Conservation (phyloP, 2,113 vertebrate genomes). For the Limanda limanda region DNA sequence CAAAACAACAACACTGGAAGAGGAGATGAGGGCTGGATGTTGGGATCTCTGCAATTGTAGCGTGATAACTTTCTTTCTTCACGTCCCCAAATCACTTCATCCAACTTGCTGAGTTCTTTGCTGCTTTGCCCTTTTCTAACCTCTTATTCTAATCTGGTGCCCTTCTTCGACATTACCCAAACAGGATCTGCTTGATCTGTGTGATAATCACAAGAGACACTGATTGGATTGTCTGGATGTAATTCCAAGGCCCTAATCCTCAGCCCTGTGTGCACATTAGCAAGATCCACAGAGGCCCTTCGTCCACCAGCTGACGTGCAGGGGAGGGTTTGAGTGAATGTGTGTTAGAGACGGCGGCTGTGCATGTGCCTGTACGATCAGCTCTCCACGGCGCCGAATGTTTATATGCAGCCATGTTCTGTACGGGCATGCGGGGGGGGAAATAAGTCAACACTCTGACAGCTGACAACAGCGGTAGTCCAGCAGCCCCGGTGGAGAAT, state of each 20-base stretch:
- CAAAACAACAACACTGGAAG: slow-evolving; percentile 49
- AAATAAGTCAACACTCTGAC: slow-evolving; percentile 58
- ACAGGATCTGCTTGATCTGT: slow-evolving; percentile 71
- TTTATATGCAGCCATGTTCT: slow-evolving; percentile 43
- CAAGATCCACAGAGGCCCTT: slow-evolving; percentile 48
- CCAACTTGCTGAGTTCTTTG: slow-evolving; percentile 40
- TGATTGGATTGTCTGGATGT: slow-evolving; percentile 77
- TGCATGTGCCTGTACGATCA: not conserved
- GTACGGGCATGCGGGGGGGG: slow-evolving; percentile 33
- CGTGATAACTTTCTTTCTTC: slow-evolving; percentile 36
- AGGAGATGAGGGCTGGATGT: slow-evolving; percentile 26
- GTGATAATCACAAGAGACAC: slow-evolving; percentile 62
- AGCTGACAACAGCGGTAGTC: slow-evolving; percentile 52
- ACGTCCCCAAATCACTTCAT: slow-evolving; percentile 58
- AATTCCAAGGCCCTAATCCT: slow-evolving; percentile 76
- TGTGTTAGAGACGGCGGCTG: not conserved
- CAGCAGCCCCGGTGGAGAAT: slow-evolving; percentile 26
- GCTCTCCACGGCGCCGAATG: not conserved
- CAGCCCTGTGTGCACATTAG: slow-evolving; percentile 66
- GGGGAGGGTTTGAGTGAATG: not conserved
- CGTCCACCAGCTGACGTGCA: slow-evolving; percentile 29
- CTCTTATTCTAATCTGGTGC: slow-evolving; percentile 65
- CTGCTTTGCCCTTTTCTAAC: slow-evolving; percentile 50
- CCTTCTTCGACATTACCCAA: slow-evolving; percentile 54
- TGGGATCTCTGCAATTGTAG: slow-evolving; percentile 27